phyloP scores from a whole-genome alignment of 37 sponge, comb jelly and placozoan species.

The Haliclona indistincta region DNA sequence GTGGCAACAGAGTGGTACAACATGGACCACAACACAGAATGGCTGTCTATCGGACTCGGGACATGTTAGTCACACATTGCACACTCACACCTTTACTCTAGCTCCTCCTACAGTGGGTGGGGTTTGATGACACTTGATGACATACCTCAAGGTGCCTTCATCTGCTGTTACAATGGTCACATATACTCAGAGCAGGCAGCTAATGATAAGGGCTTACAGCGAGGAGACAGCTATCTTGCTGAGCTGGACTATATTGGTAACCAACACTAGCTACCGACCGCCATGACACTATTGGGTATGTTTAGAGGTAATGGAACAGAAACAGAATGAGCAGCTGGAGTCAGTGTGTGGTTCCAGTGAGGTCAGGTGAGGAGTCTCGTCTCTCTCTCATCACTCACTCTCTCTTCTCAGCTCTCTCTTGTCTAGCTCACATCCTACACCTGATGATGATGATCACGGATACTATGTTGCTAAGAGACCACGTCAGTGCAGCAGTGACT shows the following conservation, averaged over 20 bases:
- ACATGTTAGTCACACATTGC: slow-evolving; percentile 31
- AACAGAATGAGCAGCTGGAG: too few species aligned
- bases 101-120: slow-evolving; percentile 64
- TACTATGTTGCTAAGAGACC: too few species aligned
- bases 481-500: too few species aligned
- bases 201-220: slow-evolving; percentile 38
- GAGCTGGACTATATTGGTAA: slow-evolving; percentile 94
- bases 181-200: slow-evolving; percentile 71
- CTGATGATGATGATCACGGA: too few species aligned
- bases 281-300: too few species aligned
- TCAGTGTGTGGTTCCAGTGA: too few species aligned
- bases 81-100: neutral
- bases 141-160: slow-evolving; percentile 87
- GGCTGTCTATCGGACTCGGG: slow-evolving; percentile 73
- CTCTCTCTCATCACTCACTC: too few species aligned
- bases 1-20: slow-evolving; percentile 89
- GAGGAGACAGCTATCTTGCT: slow-evolving; percentile 90
- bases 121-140: slow-evolving; percentile 85
- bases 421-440: too few species aligned
- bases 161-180: slow-evolving; percentile 78
- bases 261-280: too few species aligned
- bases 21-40: slow-evolving; percentile 60
- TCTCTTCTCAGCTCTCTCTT: too few species aligned
- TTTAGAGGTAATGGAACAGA: too few species aligned
- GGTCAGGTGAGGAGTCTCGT: too few species aligned